phyloP scores from a whole-genome alignment of 2,888 invertebrate species.

The Acanthosoma haemorrhoidale region DNA sequence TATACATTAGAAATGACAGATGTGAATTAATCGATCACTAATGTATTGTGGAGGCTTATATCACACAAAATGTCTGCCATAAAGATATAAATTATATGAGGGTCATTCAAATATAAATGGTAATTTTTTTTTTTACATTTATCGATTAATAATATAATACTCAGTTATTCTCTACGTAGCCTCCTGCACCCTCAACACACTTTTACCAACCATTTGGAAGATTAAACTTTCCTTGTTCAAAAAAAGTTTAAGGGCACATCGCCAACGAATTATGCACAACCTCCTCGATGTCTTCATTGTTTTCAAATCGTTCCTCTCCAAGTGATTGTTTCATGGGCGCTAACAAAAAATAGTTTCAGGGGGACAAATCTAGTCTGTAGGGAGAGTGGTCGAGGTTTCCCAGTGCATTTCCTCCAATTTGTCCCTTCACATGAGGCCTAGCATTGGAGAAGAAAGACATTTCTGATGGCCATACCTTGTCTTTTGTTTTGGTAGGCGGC shows the following conservation, averaged over 20 bases:
- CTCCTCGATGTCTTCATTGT: slow-evolving; percentile 34
- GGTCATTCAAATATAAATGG: slow-evolving; percentile 16
- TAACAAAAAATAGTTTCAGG: slow-evolving; percentile 18
- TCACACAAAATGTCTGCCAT: no score
- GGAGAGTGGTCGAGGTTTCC: slow-evolving; percentile 32
- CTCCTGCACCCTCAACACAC: slow-evolving; percentile 16
- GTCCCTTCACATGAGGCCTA: slow-evolving; percentile 31
- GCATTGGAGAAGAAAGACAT: slow-evolving; percentile 23
- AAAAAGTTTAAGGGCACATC: slow-evolving; percentile 33
- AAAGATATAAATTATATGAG: no score
- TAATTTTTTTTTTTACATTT: slow-evolving; percentile 13
- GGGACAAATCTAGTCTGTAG: no score
- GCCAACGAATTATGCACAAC: slow-evolving; percentile 37
- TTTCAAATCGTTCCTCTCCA: slow-evolving; percentile 35
- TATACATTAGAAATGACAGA: no score
- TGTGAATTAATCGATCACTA: no score
- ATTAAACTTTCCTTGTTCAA: slow-evolving; percentile 32
- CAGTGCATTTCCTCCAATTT: slow-evolving; percentile 26
- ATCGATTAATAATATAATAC: background rate
- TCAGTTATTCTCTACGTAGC: background rate
- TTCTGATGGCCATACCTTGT: no score
- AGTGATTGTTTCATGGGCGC: background rate
- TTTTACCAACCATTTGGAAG: slow-evolving; percentile 33
- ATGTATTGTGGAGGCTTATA: no score
- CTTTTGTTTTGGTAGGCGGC: no score